A percentile compares a stretch with the other conserved stretches of the same genome.
These are phyloP conservation scores for Hydrozoanthus tunicans DNA, from an alignment of 64 coral and sea anemone species.

Conservation along the genomic window DNA sequence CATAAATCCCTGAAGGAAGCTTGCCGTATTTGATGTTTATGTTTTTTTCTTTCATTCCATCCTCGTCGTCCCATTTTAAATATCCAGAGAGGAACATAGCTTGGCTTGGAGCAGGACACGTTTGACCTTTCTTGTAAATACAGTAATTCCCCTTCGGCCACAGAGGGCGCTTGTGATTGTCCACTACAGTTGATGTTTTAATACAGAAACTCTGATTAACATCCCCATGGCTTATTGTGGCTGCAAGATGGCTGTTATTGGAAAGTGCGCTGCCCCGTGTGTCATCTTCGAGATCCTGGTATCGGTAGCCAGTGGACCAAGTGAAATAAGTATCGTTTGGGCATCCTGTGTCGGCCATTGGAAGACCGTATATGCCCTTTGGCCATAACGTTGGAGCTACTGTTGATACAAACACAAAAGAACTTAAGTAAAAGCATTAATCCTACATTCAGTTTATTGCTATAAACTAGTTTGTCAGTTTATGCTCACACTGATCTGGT, in stretches of 20 bases:
- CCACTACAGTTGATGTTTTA: conserved; percentile 34
- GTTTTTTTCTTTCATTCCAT: conserved; percentile 29
- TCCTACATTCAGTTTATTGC: too few relatives aligned
- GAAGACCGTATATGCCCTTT: conserved; percentile 49
- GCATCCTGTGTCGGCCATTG: conserved; percentile 63
- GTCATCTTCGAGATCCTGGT: conserved; percentile 57
- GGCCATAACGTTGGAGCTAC: conserved; percentile 26
- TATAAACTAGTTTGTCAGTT: too few relatives aligned
- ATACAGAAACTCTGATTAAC: conserved; percentile 53
- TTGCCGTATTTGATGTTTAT: conserved; percentile 8
- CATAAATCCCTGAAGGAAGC: conserved; percentile 52
- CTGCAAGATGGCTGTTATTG: conserved; percentile 5
- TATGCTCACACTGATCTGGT: too few relatives aligned
- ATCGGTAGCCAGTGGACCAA: conserved; percentile 55
- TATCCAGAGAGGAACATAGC: conserved; percentile 5
- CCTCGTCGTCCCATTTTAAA: conserved; percentile 58
- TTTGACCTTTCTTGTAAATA: conserved; percentile 54
- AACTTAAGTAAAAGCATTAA: too few relatives aligned
- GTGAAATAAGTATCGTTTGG: conserved; percentile 15
- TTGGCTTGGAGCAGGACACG: background rate
- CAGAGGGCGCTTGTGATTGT: background rate
- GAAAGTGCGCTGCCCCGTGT: conserved; percentile 25
- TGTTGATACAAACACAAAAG: background rate
- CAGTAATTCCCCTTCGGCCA: conserved; percentile 68
- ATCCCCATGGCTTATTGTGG: conserved; percentile 24